These are phyloP conservation scores for Malurus alboscapulatus DNA, from an alignment of 2,113 vertebrate species.

Conservation along the genomic window DNA sequence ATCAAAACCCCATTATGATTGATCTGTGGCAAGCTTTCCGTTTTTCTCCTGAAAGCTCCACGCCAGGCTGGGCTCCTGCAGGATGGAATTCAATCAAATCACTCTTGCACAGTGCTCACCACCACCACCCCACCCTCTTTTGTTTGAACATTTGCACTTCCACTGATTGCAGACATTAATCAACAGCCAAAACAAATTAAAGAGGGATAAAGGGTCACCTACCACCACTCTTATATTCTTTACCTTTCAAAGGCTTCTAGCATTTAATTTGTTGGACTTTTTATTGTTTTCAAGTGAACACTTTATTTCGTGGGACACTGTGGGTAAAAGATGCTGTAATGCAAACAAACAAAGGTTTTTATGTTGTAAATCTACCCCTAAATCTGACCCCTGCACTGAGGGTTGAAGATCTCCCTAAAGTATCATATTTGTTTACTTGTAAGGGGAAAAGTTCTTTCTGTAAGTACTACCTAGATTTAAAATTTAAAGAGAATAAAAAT, in stretches of 20 bases:
- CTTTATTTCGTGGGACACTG: constrained; percentile 8
- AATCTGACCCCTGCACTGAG: neutral
- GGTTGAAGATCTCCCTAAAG: constrained; percentile 4
- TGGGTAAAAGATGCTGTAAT: neutral
- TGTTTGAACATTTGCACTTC: neutral
- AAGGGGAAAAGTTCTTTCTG: neutral
- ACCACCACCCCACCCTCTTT: neutral
- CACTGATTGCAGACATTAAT: constrained; percentile 25
- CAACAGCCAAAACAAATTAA: constrained; percentile 55
- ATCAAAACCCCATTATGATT: neutral
- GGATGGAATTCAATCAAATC: neutral
- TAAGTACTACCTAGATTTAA: neutral
- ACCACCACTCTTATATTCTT: neutral
- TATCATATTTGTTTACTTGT: constrained; percentile 24
- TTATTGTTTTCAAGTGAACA: constrained; percentile 41
- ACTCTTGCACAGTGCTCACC: neutral
- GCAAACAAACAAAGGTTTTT: constrained; percentile 34
- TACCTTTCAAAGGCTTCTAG: constrained; percentile 31
- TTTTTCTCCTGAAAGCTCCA: neutral
- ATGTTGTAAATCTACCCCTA: constrained; percentile 35
- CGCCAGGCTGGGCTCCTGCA: neutral
- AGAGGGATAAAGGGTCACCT: constrained; percentile 8
- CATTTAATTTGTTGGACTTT: constrained; percentile 45
- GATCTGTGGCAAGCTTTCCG: neutral
- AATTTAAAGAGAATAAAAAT: neutral